Base-by-base conservation (phyloP, 1,140 invertebrate species). In the Micrasema minimum region DNA sequence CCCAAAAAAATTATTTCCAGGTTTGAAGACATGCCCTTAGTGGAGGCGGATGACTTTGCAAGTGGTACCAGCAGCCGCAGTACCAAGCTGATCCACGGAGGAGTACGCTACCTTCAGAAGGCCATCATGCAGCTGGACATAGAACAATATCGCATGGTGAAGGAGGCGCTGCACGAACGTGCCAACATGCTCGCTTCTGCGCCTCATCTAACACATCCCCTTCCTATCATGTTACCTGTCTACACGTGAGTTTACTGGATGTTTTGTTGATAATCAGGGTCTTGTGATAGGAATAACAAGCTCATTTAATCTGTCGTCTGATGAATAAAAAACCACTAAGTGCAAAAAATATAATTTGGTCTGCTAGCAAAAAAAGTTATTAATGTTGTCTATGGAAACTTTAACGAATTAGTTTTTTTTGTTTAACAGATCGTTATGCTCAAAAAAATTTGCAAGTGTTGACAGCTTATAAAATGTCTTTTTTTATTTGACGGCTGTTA, bases 51-150 rank as follows among this genome's bases (percentile, higher is more conserved):
- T 82, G 98, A 99, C 81, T 99, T 99, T 87, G 92, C 96, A 5
- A 96, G 96, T 67, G 98, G 98, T 14, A 99, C 98, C 0, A 97
- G 95, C 26, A 98, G 95, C 69, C 86, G 95, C 48, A 97, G 94
- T 77, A 99, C 98, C 0, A 99, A 99, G 85, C 87, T 99, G 1
- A 98, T 99, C 76, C 98, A 99, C 83, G 98, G 98, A n/a, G 98
- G 97, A 57, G 97, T 99, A 0, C 88, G 97, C 51, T 99, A 99
- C 82, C 84, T 99, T 37, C 97, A 99, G 81, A 99, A 99, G 80
- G 98, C 98, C 3, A 97, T 99, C 68, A 89, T 99, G 86, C 88
- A 95, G 75, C 83, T 98, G 41, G 98, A 99, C 83, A 83, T 92
- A 74, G 97, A 99, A 78, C 93, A 97, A 79, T 99, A 98, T 83